These are phyloP conservation scores for Tipula unca DNA, from an alignment of 2,888 invertebrate species.

Conservation along the genomic window DNA sequence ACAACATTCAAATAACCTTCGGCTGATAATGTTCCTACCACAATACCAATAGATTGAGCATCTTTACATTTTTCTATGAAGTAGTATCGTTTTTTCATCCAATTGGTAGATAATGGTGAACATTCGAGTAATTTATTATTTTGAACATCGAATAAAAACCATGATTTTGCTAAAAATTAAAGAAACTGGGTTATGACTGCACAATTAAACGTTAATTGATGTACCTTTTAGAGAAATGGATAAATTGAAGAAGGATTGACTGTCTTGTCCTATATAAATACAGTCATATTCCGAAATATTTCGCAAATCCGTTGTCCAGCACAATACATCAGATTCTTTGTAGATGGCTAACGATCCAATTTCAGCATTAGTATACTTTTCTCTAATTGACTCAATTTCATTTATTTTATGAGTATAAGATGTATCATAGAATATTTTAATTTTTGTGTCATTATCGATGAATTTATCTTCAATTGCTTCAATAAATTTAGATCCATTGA, in stretches of 20 bases:
- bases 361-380: neutral
- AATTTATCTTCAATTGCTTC: slow-evolving; percentile 23
- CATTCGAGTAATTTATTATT: slow-evolving; percentile 37
- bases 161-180: slow-evolving; percentile 44
- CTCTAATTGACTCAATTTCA: slow-evolving; percentile 30
- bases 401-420: slow-evolving; percentile 55
- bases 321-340: slow-evolving; percentile 22
- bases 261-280: slow-evolving; percentile 57
- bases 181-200: slow-evolving; percentile 18
- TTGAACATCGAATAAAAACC: slow-evolving; percentile 50
- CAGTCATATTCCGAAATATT: slow-evolving; percentile 48
- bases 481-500: slow-evolving; percentile 46
- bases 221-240: slow-evolving; percentile 48
- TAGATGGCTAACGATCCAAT: slow-evolving; percentile 22
- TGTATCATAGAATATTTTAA: slow-evolving; percentile 59
- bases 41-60: slow-evolving; percentile 75
- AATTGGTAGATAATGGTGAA: slow-evolving; percentile 45
- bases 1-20: slow-evolving; percentile 69
- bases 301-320: slow-evolving; percentile 29
- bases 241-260: slow-evolving; percentile 55
- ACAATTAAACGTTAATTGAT: neutral
- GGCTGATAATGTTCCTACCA: slow-evolving; percentile 85
- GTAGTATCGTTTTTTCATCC: slow-evolving; percentile 72
- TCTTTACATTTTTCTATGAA: slow-evolving; percentile 88
- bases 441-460: slow-evolving; percentile 31